Evolutionary conservation across 2,797 vertebrate species (phyloP).

Genomic region (Crenuchus spilurus): DNA sequence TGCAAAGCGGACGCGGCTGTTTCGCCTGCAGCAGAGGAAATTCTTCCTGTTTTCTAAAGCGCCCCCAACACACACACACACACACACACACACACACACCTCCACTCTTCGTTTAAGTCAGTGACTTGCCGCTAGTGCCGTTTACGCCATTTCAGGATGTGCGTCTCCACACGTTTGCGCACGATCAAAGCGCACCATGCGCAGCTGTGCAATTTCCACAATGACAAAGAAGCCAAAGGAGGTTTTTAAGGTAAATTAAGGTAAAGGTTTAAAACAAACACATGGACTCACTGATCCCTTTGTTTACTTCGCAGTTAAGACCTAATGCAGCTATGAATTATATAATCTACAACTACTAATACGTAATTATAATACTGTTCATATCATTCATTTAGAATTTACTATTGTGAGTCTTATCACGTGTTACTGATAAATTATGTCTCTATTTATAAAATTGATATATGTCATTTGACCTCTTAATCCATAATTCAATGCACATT

Average conservation of each 20-base stretch:
- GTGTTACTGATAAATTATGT: too few species aligned
- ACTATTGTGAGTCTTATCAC: too few species aligned
- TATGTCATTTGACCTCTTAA: too few species aligned
- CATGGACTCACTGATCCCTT: too few species aligned
- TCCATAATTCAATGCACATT: too few species aligned
- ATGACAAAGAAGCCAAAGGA: too few species aligned
- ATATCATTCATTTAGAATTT: too few species aligned
- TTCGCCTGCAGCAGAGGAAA: slow-evolving; percentile 69
- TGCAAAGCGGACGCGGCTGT: slow-evolving; percentile 69
- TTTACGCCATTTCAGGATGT: slow-evolving; percentile 58
- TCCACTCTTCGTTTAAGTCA: slow-evolving; percentile 54
- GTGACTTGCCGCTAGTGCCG: slow-evolving; percentile 41
- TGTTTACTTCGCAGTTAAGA: too few species aligned
- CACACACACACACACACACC: background rate
- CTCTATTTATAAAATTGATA: too few species aligned
- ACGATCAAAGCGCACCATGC: slow-evolving; percentile 57
- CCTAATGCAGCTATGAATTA: too few species aligned
- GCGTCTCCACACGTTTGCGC: slow-evolving; percentile 43
- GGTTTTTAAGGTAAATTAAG: background rate
- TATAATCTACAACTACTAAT: too few species aligned
- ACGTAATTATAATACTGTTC: too few species aligned
- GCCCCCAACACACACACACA: slow-evolving; percentile 10
- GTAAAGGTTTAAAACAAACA: background rate
- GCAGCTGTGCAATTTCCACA: background rate
- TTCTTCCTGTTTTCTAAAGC: slow-evolving; percentile 55